Evolutionary conservation across 2,888 invertebrate species (phyloP), one percentile per base, ranked within the genome.

Genomic region (Busseola fusca): DNA sequence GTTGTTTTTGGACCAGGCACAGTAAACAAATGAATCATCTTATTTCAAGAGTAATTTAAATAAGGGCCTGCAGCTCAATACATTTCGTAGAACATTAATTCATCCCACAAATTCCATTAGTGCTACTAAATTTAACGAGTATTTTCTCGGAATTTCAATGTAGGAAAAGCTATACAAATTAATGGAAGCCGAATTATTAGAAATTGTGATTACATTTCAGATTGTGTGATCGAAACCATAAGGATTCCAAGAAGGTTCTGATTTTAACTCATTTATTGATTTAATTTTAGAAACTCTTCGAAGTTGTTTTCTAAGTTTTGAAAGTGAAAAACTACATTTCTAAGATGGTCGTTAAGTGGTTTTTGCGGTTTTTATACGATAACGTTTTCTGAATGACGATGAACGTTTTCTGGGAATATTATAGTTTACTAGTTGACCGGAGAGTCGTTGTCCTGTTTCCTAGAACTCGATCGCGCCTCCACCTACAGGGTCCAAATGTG

Each of bases 111-210:
- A 12, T 25, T 30, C 14, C 18, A 3, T n/a, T 40, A 57, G 10
- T 42, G 16, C 56, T 48, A 48, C 3, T 56, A 40, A 72, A 63
- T 25, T 40, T 30, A 25, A 18, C 14, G 45, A 72, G 48, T 40
- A 12, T 65, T 52, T 73, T 66, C 59, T 67, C 25, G 10, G 34
- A 73, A 67, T 34, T 60, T 40, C 16, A 60, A 50, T 60, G 27
- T 27, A 60, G 59, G 66, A 59, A 67, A 54, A 54, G 18, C 48
- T 30, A 10, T 25, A 40, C 48, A 67, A 67, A 74, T 60, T n/a
- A 67, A 56, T 74, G 6, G 54, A 60, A 48, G 27, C 7, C 3
- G 48, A 74, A 42, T 74, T 74, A 74, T 50, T 74, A 42, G 67
- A 74, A 69, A n/a, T 54, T 59, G 58, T 75, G 45, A 63, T 69